Evolutionary conservation across 2,797 vertebrate genomes (phyloP).

Genomic region (Salmo trutta): DNA sequence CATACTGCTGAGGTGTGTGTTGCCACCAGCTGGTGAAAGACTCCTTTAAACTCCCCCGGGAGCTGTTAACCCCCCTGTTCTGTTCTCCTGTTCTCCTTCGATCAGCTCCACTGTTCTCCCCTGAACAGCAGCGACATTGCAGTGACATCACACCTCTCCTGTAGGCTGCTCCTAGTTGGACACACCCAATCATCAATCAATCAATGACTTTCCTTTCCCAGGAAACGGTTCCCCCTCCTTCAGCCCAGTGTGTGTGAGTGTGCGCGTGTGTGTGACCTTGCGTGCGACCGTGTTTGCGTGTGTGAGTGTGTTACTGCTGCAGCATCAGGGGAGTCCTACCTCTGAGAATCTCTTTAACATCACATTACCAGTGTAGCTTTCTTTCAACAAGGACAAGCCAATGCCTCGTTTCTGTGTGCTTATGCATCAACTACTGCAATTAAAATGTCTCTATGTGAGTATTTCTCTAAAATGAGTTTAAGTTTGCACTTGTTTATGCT

Average conservation of each 20-base stretch:
- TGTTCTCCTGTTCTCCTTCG: background rate
- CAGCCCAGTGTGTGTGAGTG: background rate
- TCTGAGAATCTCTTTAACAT: background rate
- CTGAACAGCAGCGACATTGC: background rate
- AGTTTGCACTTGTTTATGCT: background rate
- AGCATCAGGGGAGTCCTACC: background rate
- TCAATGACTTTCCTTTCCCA: background rate
- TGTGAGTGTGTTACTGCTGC: constrained; percentile 9
- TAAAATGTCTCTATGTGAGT: background rate
- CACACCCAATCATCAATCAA: constrained; percentile 2
- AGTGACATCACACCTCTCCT: background rate
- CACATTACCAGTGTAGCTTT: background rate
- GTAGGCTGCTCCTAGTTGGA: background rate
- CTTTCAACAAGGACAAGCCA: background rate
- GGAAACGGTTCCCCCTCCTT: background rate
- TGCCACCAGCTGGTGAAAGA: background rate
- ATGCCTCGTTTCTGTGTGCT: background rate
- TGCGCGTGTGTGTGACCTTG: constrained; percentile 45
- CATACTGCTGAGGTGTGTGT: constrained; percentile 1
- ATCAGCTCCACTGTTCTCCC: background rate
- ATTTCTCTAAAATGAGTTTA: background rate
- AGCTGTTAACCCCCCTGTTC: background rate
- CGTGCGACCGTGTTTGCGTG: constrained; percentile 59
- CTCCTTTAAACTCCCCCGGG: background rate
- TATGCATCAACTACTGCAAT: background rate